These are phyloP conservation scores for Limonius californicus DNA, from an alignment of 1,140 invertebrate genomes.

Conservation along the genomic window DNA sequence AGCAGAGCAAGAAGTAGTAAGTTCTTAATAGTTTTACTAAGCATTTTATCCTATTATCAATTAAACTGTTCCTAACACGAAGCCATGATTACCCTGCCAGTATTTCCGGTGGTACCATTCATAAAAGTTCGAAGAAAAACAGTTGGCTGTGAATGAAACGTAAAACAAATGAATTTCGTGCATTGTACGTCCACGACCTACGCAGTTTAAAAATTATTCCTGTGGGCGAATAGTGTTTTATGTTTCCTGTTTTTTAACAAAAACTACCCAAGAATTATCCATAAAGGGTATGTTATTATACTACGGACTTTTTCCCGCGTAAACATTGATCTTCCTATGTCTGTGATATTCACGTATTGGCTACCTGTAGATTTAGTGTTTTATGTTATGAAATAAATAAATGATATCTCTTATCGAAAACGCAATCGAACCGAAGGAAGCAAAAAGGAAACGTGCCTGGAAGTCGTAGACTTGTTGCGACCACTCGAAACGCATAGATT, in stretches of 20 bases:
- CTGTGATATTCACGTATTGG: background rate
- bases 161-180: background rate
- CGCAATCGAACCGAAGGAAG: too few relatives aligned
- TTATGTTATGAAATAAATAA: background rate
- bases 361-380: conserved; percentile 9
- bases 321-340: background rate
- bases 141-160: background rate
- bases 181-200: background rate
- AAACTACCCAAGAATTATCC: background rate
- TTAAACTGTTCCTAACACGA: background rate
- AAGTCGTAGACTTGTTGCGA: too few relatives aligned
- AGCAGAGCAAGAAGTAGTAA: conserved; percentile 35
- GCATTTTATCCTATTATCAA: background rate
- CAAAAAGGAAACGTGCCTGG: too few relatives aligned
- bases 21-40: conserved; percentile 7
- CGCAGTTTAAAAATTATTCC: background rate
- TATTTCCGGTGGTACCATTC: background rate
- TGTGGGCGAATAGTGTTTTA: background rate
- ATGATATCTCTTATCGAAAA: too few relatives aligned
- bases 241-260: background rate
- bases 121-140: background rate
- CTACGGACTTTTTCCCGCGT: background rate
- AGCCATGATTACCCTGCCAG: background rate
- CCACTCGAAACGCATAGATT: too few relatives aligned
- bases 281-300: background rate